Base-by-base conservation (phyloP, 2,113 vertebrate genomes). In the Sebastes schlegelii region DNA sequence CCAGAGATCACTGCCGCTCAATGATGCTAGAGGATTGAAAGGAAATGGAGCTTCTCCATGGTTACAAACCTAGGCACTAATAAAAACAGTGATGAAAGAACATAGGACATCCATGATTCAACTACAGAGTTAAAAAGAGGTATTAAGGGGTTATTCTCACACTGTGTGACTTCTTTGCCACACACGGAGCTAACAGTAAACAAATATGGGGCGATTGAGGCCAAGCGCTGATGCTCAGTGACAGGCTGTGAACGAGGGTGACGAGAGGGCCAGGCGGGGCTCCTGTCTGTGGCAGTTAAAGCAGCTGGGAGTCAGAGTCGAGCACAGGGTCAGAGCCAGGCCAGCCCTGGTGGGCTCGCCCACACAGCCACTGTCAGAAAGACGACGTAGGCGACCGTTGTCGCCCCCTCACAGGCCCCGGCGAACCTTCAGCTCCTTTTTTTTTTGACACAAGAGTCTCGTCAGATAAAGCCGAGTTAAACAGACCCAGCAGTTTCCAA, bases 271-370 rank as follows among this genome's bases (percentile, higher is more conserved):
- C 74, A 77, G 83, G 88, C 72, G 61, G 83, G 79, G 82, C 74
- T 80, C 72, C 90, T 94, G 94, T 94, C 95, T 79, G 83, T 77
- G 90, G 84, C 85, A 45, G 91, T 94, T 94, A 94, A 82, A 92
- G 86, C 91, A 80, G 85, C 88, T 65, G 87, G 87, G 83, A 82
- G 87, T 94, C 90, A 82, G 82, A 92, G 91, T 82, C 61, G 42
- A 80, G 86, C 67, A 63, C 87, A 74, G 86, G 94, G 94, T 95
- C 94, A 92, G 68, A 68, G 75, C 74, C 62, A 3, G 93, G 94
- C 91, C 91, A 87, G 23, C 58, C 26, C 71, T 67, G 83, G 85
- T 91, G 80, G 90, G 69, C 87, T 55, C 42, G 45, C 83, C 86
- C 74, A 91, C 86, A 57, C 88, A 83, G 80, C 76, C 60, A 69